Base-by-base conservation (phyloP, 2,888 invertebrate genomes). In the Drepana falcataria region DNA sequence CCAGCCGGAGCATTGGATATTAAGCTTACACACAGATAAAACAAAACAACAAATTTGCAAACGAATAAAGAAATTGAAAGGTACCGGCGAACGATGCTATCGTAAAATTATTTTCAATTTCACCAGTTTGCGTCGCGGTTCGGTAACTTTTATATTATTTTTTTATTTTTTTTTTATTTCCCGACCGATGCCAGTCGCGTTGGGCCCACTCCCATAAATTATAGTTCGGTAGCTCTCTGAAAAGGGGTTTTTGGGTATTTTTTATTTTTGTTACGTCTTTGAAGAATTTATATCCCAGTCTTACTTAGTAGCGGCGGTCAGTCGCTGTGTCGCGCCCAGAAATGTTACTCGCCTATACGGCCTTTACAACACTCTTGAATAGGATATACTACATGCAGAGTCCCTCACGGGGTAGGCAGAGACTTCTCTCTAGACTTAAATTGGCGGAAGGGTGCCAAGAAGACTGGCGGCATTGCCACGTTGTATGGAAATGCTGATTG, bases 171-270 rank as follows among this genome's bases (percentile, higher is more conserved):
- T 81, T 83, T 78, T 69, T 74, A 77, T 79, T 81, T 83, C 82
- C 73, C 78, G 73, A 73, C 70, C 83, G 79, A 82, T 81, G 83
- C 80, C 80, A 83, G 83, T 81, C 83, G 81, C 73, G 77, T 69
- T 61, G 73, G 65, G 63, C 77, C 75, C 81, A 74, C 74, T 75
- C 77, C 82, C 88, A 91, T 91, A 91, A 89, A 90, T 91, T 91
- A 91, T 90, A 90, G 89, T 91, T 91, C 91, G 91, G 91, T 89
- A 91, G 91, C 91, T 83, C 88, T 85, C 77, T 81, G 87, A 88
- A 90, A 21, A 88, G 87, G 87, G 81, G 77, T 83, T 85, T 78
- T 81, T 68, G 69, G 57, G 63, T 71, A 77, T 80, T 84, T 73
- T 86, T 89, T 88, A 82, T 83, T 89, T 87, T 87, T 83, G 81